Evolutionary conservation across 2,888 invertebrate species (phyloP).

Genomic region (Bombylius major): DNA sequence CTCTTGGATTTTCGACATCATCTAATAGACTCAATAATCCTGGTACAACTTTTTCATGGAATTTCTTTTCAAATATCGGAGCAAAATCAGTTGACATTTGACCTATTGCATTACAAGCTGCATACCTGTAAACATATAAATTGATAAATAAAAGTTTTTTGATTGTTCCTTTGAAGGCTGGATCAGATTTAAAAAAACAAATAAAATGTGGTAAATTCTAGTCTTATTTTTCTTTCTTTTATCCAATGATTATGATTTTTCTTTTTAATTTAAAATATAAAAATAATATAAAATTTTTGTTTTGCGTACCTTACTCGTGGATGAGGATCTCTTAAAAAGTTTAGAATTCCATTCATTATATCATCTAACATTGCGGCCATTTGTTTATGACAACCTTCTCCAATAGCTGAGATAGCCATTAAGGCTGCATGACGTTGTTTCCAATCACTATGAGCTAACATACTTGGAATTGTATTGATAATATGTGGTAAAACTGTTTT

Average conservation of each 20-base stretch:
- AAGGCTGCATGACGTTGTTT: constrained; percentile 89
- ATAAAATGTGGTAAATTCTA: no score
- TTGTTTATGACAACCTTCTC: constrained; percentile 97
- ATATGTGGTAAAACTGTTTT: constrained; percentile 81
- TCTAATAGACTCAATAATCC: constrained; percentile 79
- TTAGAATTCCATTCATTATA: constrained; percentile 82
- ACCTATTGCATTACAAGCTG: constrained; percentile 96
- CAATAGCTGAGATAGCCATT: constrained; percentile 97
- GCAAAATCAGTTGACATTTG: constrained; percentile 99
- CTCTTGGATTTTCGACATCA: constrained; percentile 84
- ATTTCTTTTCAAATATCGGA: constrained; percentile 92
- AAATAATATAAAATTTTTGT: not conserved
- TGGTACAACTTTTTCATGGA: constrained; percentile 89
- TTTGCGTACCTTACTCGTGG: constrained; percentile 27
- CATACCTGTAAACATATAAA: constrained; percentile 64
- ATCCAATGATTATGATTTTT: no score
- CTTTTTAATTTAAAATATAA: not conserved
- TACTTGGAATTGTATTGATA: constrained; percentile 68
- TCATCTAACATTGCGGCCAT: constrained; percentile 93
- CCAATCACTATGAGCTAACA: constrained; percentile 77
- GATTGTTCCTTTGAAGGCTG: not conserved
- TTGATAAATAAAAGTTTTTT: constrained; percentile 16
- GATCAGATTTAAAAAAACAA: no score
- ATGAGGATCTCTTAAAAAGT: constrained; percentile 64
- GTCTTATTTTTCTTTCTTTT: not conserved